Conservation (phyloP, 2,888 invertebrate species). For the Anarsia innoxiella region DNA sequence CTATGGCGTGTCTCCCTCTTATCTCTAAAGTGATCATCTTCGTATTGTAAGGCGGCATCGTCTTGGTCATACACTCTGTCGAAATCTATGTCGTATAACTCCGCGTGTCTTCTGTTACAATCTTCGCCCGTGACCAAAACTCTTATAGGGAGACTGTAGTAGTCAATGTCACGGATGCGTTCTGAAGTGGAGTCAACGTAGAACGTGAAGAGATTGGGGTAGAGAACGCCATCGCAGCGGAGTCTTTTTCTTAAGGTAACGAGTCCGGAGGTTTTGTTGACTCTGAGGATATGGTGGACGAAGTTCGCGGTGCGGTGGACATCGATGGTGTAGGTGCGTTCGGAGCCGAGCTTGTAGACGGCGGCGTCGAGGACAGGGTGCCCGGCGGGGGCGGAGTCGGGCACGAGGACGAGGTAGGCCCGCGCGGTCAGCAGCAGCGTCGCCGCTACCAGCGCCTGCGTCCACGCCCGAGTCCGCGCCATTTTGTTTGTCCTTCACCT, state of each 20-base stretch:
- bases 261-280: constrained; percentile 83
- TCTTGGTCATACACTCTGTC: constrained; percentile 74
- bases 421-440: constrained; percentile 43
- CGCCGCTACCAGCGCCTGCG: constrained; percentile 41
- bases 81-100: constrained; percentile 75
- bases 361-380: constrained; percentile 85
- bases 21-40: constrained; percentile 57
- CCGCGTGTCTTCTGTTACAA: constrained; percentile 79
- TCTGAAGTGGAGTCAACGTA: constrained; percentile 91
- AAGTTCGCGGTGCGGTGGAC: constrained; percentile 86
- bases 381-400: constrained; percentile 77
- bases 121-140: constrained; percentile 83
- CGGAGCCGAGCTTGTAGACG: constrained; percentile 86
- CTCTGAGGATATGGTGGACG: constrained; percentile 84
- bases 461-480: constrained; percentile 43
- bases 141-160: constrained; percentile 86
- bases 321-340: constrained; percentile 86
- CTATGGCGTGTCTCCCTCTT: constrained; percentile 41
- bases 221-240: constrained; percentile 86
- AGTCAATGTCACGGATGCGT: constrained; percentile 85
- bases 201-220: constrained; percentile 89
- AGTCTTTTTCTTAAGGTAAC: constrained; percentile 83
- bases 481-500: constrained; percentile 49
- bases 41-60: constrained; percentile 59
- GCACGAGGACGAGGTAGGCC: constrained; percentile 75